Percentiles rank a stretch among this genome's conserved stretches.
phyloP scores from a whole-genome alignment of 1,140 invertebrate species.

The Ephestia elutella region DNA sequence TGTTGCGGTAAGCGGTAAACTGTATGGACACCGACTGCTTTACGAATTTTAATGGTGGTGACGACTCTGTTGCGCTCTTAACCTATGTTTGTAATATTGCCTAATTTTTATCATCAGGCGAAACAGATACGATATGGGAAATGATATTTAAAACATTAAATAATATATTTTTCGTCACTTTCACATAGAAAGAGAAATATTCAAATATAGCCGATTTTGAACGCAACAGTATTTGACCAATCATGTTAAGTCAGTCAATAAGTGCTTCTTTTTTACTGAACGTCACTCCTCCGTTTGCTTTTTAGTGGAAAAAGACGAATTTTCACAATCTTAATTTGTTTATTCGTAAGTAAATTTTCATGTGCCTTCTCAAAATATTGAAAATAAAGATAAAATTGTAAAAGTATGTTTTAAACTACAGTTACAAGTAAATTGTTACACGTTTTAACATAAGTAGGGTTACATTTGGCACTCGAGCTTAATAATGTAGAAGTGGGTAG shows the following conservation, averaged over 20 bases:
- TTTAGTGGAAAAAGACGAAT: slow-evolving; percentile 20
- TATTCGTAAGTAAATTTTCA: slow-evolving; percentile 66
- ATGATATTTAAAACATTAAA: too few species aligned
- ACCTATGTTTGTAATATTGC: background rate
- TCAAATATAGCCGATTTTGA: background rate
- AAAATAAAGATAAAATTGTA: slow-evolving; percentile 47
- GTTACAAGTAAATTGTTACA: slow-evolving; percentile 55
- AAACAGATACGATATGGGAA: background rate
- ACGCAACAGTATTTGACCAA: background rate
- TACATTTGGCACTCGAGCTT: slow-evolving; percentile 45
- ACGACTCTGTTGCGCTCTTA: background rate
- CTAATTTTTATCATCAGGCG: background rate
- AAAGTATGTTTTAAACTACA: slow-evolving; percentile 55
- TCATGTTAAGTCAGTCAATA: background rate
- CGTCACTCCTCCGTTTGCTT: slow-evolving; percentile 17
- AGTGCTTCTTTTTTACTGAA: background rate
- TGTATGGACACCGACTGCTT: background rate
- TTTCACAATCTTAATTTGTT: slow-evolving; percentile 37
- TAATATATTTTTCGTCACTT: too few species aligned
- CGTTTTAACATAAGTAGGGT: slow-evolving; percentile 48
- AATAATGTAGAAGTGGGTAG: slow-evolving; percentile 26
- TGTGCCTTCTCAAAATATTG: slow-evolving; percentile 69
- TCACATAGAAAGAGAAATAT: background rate
- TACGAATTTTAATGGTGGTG: background rate
- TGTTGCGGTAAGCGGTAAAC: slow-evolving; percentile 12